A percentile compares a stretch with the other conserved stretches of the same genome.
These are phyloP conservation scores for Drosophila pseudotakahashii DNA, from an alignment of 2,888 invertebrate genomes.

Conservation along the genomic window DNA sequence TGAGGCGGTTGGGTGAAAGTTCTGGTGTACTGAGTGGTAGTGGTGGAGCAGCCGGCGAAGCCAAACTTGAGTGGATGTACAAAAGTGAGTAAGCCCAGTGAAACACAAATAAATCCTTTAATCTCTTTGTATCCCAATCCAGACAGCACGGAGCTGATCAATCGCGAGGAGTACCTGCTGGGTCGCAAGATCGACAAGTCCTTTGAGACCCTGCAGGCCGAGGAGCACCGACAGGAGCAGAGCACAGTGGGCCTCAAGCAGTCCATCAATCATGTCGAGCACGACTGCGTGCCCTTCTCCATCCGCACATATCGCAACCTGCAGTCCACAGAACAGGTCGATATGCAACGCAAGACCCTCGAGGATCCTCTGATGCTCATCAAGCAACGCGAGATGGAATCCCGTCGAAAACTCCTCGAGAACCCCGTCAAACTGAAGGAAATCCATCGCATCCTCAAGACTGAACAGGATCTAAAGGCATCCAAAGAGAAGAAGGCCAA, in stretches of 20 bases:
- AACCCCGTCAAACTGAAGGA: constrained; percentile 96
- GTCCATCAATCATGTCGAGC: constrained; percentile 88
- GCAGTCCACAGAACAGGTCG: constrained; percentile 89
- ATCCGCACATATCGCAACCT: constrained; percentile 85
- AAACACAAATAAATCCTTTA: background rate
- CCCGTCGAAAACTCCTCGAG: constrained; percentile 92
- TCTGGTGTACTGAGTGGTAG: constrained; percentile 85
- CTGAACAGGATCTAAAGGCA: constrained; percentile 83
- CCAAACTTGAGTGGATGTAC: constrained; percentile 95
- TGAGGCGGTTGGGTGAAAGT: constrained; percentile 87
- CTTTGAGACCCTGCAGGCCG: constrained; percentile 88
- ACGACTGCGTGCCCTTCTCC: constrained; percentile 91
- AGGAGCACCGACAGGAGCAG: constrained; percentile 84
- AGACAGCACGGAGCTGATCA: constrained; percentile 83
- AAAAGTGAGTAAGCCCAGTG: constrained; percentile 85
- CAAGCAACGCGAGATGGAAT: constrained; percentile 95
- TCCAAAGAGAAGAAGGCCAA: constrained; percentile 56
- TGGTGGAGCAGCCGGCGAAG: constrained; percentile 81
- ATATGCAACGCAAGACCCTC: constrained; percentile 93
- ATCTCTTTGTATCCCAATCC: background rate
- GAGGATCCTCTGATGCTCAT: constrained; percentile 97
- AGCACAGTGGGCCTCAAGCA: constrained; percentile 82
- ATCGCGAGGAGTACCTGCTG: constrained; percentile 94
- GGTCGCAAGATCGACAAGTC: constrained; percentile 91
- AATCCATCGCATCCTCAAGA: constrained; percentile 91